phyloP scores from a whole-genome alignment of 2,797 vertebrate species.

The Capromys pilorides region DNA sequence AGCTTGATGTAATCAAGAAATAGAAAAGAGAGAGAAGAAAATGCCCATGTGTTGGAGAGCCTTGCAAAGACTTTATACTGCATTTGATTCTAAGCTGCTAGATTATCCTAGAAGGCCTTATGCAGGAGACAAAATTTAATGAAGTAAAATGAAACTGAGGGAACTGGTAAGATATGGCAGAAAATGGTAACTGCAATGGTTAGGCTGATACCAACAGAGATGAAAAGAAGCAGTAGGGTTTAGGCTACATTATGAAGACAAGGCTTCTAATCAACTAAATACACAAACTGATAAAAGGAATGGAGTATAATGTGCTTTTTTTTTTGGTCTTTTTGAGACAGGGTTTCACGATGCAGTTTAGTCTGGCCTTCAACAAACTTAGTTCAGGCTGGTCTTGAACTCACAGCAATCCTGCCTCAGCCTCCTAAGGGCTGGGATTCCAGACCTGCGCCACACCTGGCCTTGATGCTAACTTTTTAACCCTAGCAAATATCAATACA shows the following conservation, averaged over 20 bases:
- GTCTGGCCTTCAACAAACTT: background rate
- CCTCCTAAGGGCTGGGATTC: background rate
- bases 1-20: constrained; percentile 17
- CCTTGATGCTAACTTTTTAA: background rate
- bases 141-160: background rate
- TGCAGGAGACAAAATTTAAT: background rate
- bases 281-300: background rate
- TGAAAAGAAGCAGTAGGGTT: background rate
- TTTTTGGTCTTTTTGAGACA: background rate
- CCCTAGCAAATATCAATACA: background rate
- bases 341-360: background rate
- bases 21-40: background rate
- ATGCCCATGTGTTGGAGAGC: background rate
- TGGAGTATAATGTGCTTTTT: background rate
- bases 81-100: background rate
- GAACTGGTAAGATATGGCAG: background rate
- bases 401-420: background rate
- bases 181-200: background rate
- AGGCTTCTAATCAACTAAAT: background rate
- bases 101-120: background rate
- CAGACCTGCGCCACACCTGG: background rate
- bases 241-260: background rate
- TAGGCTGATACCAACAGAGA: background rate
- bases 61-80: background rate
- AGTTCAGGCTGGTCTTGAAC: background rate